Evolutionary conservation across 1,140 invertebrate species (phyloP).

Genomic region (Aphaenogaster floridana): DNA sequence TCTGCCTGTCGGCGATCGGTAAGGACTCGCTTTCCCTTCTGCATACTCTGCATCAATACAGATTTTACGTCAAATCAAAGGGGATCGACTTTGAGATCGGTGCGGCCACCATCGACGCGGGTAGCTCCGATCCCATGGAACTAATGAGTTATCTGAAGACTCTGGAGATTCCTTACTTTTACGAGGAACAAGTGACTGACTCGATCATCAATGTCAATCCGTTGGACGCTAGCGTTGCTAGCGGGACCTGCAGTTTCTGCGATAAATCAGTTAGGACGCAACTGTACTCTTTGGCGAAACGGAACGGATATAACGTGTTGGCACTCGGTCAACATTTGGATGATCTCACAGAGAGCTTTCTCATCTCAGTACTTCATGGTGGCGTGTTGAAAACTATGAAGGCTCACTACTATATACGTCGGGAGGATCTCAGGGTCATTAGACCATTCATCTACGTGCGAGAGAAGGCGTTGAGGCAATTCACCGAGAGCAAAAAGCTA

Average conservation of each 20-base stretch:
- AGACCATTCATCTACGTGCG: slow-evolving; percentile 95
- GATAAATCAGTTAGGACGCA: slow-evolving; percentile 91
- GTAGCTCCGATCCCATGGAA: slow-evolving; percentile 89
- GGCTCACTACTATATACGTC: slow-evolving; percentile 92
- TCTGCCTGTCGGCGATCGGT: slow-evolving; percentile 93
- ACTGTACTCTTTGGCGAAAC: slow-evolving; percentile 92
- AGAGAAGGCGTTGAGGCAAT: slow-evolving; percentile 91
- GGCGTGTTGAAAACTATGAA: slow-evolving; percentile 94
- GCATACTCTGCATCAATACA: slow-evolving; percentile 94
- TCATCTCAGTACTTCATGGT: slow-evolving; percentile 94
- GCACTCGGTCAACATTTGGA: slow-evolving; percentile 96
- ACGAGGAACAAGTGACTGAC: slow-evolving; percentile 89
- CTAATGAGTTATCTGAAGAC: slow-evolving; percentile 90
- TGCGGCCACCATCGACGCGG: slow-evolving; percentile 91
- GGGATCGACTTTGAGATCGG: slow-evolving; percentile 93
- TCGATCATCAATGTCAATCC: slow-evolving; percentile 11
- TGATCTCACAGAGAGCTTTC: slow-evolving; percentile 94
- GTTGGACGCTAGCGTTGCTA: slow-evolving; percentile 32
- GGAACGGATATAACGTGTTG: slow-evolving; percentile 94
- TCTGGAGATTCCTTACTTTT: slow-evolving; percentile 91
- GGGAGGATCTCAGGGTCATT: slow-evolving; percentile 94
- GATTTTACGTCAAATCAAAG: slow-evolving; percentile 92
- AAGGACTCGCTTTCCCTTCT: slow-evolving; percentile 94
- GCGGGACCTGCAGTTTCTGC: slow-evolving; percentile 89
- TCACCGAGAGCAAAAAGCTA: slow-evolving; percentile 90